Percentiles rank a stretch among this genome's conserved stretches.
Evolutionary conservation across 1,140 invertebrate genomes (phyloP).

Genomic region (Drosophila kepulauana): DNA sequence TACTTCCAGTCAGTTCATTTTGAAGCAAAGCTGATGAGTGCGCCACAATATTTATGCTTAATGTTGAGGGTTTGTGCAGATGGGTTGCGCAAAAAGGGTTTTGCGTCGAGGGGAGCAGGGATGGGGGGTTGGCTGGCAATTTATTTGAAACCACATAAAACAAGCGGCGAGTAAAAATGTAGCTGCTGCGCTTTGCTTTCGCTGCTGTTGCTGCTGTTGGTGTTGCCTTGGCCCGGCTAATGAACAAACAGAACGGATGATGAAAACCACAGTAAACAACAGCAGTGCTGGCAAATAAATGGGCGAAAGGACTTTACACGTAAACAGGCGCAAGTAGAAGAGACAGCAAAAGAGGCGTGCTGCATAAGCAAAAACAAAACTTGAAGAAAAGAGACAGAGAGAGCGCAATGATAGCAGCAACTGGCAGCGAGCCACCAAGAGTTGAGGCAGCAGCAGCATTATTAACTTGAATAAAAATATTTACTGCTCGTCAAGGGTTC

Average conservation of each 20-base stretch:
- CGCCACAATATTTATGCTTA: slow-evolving; percentile 44
- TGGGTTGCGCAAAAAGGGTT: background rate
- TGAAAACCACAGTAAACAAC: slow-evolving; percentile 81
- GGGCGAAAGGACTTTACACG: slow-evolving; percentile 68
- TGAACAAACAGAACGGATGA: slow-evolving; percentile 82
- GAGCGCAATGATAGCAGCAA: slow-evolving; percentile 11
- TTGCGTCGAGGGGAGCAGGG: slow-evolving; percentile 6
- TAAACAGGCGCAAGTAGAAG: slow-evolving; percentile 52
- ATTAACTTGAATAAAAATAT: slow-evolving; percentile 84
- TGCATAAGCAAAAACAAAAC: slow-evolving; percentile 69
- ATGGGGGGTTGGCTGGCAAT: slow-evolving; percentile 63
- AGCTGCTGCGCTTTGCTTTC: slow-evolving; percentile 32
- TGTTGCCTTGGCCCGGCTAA: slow-evolving; percentile 64
- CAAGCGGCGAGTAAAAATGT: slow-evolving; percentile 76
- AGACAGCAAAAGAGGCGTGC: background rate
- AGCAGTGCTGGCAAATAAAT: slow-evolving; percentile 71
- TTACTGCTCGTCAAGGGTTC: slow-evolving; percentile 74
- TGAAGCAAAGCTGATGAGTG: slow-evolving; percentile 28
- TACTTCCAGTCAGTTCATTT: slow-evolving; percentile 8
- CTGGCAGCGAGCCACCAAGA: slow-evolving; percentile 49
- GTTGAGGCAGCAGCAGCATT: slow-evolving; percentile 59
- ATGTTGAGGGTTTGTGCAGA: slow-evolving; percentile 12
- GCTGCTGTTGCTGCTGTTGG: slow-evolving; percentile 18
- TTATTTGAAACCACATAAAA: slow-evolving; percentile 83
- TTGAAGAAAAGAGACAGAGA: too few species aligned